A percentile compares a stretch with the other conserved stretches of the same genome.
These are phyloP conservation scores for Pavo muticus DNA, from an alignment of 2,113 vertebrate genomes.

Conservation along the genomic window DNA sequence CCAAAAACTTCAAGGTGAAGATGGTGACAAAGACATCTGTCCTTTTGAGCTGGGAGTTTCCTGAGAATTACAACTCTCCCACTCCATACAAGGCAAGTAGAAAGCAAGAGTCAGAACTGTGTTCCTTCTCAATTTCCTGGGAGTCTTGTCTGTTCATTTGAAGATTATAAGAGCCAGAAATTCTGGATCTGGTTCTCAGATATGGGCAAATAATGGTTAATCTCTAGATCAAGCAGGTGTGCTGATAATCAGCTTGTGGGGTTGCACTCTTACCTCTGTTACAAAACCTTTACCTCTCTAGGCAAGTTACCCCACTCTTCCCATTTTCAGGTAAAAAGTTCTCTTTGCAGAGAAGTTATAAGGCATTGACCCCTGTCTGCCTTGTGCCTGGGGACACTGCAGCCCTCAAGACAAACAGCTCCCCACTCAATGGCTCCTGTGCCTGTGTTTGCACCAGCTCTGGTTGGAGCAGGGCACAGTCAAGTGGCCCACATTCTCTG, in stretches of 20 bases:
- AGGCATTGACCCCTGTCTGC: not conserved
- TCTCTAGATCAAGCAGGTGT: not conserved
- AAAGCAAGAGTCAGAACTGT: not conserved
- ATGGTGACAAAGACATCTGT: constrained; percentile 95
- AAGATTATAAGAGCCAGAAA: not conserved
- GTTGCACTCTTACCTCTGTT: not conserved
- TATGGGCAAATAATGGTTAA: not conserved
- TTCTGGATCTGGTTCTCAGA: not conserved
- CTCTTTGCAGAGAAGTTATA: not conserved
- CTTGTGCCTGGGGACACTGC: not conserved
- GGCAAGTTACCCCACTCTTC: not conserved
- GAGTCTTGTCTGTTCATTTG: not conserved
- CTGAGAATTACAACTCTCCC: constrained; percentile 86
- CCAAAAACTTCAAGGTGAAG: constrained; percentile 98
- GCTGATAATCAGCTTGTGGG: not conserved
- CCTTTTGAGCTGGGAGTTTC: constrained; percentile 95
- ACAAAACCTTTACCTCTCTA: not conserved
- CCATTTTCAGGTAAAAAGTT: not conserved
- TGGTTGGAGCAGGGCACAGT: not conserved
- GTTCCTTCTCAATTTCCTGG: not conserved
- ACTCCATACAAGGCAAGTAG: constrained; percentile 87
- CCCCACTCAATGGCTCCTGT: accelerated
- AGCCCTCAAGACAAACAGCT: too few species aligned
- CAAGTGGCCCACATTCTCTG: not conserved
- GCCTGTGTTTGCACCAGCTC: not conserved